Percentiles rank a stretch among this genome's conserved stretches.
Evolutionary conservation across 2,888 invertebrate genomes (phyloP).

Genomic region (Digitonthophagus gazella): DNA sequence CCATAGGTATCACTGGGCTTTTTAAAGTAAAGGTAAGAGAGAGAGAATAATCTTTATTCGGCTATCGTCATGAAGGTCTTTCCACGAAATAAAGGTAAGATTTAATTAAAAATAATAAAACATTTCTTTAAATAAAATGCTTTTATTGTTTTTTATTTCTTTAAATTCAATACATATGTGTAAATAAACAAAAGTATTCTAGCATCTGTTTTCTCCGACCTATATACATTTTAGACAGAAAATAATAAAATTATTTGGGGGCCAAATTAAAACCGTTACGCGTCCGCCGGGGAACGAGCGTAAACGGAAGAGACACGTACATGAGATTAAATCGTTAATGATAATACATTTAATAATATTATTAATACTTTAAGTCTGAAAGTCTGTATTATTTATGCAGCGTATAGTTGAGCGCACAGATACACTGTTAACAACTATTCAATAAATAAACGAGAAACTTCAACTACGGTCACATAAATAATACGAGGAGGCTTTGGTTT

Average conservation of each 20-base stretch:
- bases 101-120: slow-evolving; percentile 7
- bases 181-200: slow-evolving; percentile 50
- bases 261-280: slow-evolving; percentile 45
- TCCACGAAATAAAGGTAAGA: too few relatives aligned
- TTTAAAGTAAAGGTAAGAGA: too few relatives aligned
- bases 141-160: slow-evolving; percentile 40
- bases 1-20: too few relatives aligned
- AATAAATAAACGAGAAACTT: slow-evolving; percentile 31
- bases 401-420: slow-evolving; percentile 30
- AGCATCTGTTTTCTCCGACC: slow-evolving; percentile 45
- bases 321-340: slow-evolving; percentile 42
- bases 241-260: slow-evolving; percentile 40
- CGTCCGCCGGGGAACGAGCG: slow-evolving; percentile 31
- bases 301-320: slow-evolving; percentile 37
- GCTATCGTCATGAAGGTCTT: too few relatives aligned
- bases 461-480: slow-evolving; percentile 31
- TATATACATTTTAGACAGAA: slow-evolving; percentile 47
- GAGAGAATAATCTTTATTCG: too few relatives aligned
- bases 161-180: slow-evolving; percentile 47
- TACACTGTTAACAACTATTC: slow-evolving; percentile 31
- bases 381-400: slow-evolving; percentile 31
- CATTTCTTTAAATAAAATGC: slow-evolving; percentile 26
- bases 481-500: slow-evolving; percentile 45
- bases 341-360: slow-evolving; percentile 33
- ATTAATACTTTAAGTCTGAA: slow-evolving; percentile 48